Conservation (phyloP, 1,140 invertebrate genomes). For the Pseudoatta argentina region DNA sequence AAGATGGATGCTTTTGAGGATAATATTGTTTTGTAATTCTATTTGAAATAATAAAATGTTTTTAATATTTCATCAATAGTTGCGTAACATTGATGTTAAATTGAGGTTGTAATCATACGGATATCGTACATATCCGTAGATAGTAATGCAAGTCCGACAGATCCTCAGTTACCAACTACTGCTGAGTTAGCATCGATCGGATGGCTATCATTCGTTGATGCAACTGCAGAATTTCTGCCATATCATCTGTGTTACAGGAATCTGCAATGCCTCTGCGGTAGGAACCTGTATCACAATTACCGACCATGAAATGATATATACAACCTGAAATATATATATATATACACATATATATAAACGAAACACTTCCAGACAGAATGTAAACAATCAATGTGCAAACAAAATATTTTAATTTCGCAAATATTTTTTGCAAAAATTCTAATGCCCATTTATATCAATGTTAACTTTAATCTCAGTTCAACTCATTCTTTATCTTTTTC, state of each 20-base stretch:
- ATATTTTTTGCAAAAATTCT: not conserved
- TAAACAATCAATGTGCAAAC: not conserved
- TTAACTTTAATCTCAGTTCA: no score
- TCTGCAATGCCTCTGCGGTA: conserved; percentile 4
- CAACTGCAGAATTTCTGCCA: conserved; percentile 7
- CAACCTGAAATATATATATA: not conserved
- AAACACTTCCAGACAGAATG: not conserved
- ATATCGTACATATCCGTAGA: conserved; percentile 3
- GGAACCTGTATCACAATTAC: conserved; percentile 16
- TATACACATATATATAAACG: not conserved
- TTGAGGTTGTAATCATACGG: not conserved
- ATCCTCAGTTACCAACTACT: conserved; percentile 14
- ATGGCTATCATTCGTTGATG: not conserved
- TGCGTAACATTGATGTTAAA: not conserved
- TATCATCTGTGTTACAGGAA: conserved; percentile 26
- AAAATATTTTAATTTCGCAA: not conserved
- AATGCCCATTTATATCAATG: no score
- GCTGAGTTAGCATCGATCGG: conserved; percentile 29
- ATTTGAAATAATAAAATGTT: not conserved
- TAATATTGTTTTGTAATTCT: not conserved
- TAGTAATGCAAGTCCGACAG: not conserved
- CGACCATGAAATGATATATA: conserved; percentile 11
- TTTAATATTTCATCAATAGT: conserved; percentile 11
- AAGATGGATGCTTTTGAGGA: not conserved
- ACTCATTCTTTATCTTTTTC: no score